Evolutionary conservation across 2,113 vertebrate genomes (phyloP).

Genomic region (Erythrolamprus reginae): DNA sequence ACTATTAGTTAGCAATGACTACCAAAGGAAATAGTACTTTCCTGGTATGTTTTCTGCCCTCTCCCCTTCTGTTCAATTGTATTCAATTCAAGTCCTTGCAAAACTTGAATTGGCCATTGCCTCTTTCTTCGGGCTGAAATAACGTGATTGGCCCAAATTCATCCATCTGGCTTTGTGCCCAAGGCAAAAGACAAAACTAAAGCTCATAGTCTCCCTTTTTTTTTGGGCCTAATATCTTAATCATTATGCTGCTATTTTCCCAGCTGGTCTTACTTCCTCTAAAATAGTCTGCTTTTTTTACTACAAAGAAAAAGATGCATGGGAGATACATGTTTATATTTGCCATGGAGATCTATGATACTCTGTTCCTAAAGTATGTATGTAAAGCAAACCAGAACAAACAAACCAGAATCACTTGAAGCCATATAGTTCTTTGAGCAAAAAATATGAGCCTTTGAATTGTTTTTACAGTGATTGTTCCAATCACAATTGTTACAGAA

Average conservation of each 20-base stretch:
- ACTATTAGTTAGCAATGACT: neutral
- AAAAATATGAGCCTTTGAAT: constrained; percentile 61
- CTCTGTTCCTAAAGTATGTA: constrained; percentile 70
- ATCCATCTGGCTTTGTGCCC: neutral
- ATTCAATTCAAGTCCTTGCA: neutral
- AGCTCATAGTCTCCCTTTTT: neutral
- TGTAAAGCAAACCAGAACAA: constrained; percentile 64
- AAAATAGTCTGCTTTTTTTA: neutral
- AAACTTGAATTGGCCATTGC: neutral
- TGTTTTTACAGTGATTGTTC: constrained; percentile 62
- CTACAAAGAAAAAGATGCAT: constrained; percentile 55
- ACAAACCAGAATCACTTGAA: constrained; percentile 55
- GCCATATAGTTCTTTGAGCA: constrained; percentile 54
- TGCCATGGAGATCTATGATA: constrained; percentile 58
- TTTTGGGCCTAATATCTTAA: neutral
- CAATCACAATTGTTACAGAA: constrained; percentile 55
- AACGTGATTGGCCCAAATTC: neutral
- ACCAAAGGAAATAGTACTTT: neutral
- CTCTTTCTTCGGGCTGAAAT: neutral
- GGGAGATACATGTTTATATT: constrained; percentile 62
- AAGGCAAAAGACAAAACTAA: neutral
- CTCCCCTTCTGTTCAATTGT: neutral
- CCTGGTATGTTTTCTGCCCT: neutral
- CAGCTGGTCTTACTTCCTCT: no score
- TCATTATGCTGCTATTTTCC: no score